Conservation (phyloP, 35 echinoderm and acorn worm species). For the Hemicentrotus pulcherrimus region DNA sequence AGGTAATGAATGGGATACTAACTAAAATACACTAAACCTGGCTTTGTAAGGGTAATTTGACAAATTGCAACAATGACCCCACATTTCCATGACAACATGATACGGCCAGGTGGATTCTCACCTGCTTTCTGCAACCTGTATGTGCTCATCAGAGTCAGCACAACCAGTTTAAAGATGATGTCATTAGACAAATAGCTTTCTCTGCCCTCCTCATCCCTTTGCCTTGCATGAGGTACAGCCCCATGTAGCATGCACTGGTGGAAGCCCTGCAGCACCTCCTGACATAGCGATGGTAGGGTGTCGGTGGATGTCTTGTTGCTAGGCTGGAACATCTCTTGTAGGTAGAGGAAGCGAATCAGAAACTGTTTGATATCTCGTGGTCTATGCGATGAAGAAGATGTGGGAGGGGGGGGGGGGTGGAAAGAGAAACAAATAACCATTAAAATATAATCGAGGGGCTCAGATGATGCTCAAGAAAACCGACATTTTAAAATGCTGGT, state of each 20-base stretch:
- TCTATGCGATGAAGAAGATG: conserved; percentile 19
- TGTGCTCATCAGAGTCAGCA: conserved; percentile 83
- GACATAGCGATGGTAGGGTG: conserved; percentile 74
- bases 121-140: conserved; percentile 89
- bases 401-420: neutral
- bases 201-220: conserved; percentile 63
- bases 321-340: conserved; percentile 85
- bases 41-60: too few species aligned
- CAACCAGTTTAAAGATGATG: conserved; percentile 88
- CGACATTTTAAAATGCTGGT: too few species aligned
- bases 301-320: conserved; percentile 64
- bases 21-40: too few species aligned
- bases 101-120: neutral
- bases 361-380: conserved; percentile 95
- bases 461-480: too few species aligned
- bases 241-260: conserved; percentile 80
- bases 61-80: too few species aligned
- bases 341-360: conserved; percentile 83
- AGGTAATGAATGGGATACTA: too few species aligned
- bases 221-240: neutral
- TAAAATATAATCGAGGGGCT: neutral
- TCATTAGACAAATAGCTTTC: conserved; percentile 68
- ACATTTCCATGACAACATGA: too few species aligned
- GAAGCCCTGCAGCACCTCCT: conserved; percentile 80
- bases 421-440: neutral